Conservation (phyloP, 2,888 invertebrate genomes). For the Diloba caeruleocephala region DNA sequence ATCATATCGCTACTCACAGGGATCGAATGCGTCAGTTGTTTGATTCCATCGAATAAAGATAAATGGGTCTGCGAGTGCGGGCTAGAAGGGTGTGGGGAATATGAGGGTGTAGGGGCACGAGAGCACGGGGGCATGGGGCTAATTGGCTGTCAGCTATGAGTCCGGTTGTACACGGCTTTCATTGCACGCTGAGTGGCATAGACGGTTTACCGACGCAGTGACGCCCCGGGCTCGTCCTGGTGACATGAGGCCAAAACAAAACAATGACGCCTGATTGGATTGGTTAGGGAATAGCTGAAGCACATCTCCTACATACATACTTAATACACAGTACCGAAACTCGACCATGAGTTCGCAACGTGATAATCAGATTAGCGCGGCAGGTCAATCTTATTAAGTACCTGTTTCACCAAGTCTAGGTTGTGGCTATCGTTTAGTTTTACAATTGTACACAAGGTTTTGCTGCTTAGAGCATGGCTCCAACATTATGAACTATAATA, state of each 20-base stretch:
- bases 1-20: slow-evolving; percentile 62
- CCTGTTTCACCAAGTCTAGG: slow-evolving; percentile 6
- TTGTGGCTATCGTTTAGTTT: slow-evolving; percentile 6
- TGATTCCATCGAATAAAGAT: slow-evolving; percentile 85
- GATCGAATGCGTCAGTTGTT: slow-evolving; percentile 74
- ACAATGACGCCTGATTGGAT: slow-evolving; percentile 69
- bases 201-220: slow-evolving; percentile 65
- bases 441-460: neutral
- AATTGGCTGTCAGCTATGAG: slow-evolving; percentile 87
- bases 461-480: neutral
- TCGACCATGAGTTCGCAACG: slow-evolving; percentile 14
- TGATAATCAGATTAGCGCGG: slow-evolving; percentile 36
- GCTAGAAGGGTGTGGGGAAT: slow-evolving; percentile 63
- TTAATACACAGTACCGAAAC: slow-evolving; percentile 8
- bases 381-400: slow-evolving; percentile 26
- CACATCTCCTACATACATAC: slow-evolving; percentile 23
- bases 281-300: slow-evolving; percentile 51
- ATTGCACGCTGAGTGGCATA: slow-evolving; percentile 64
- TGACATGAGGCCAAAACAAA: slow-evolving; percentile 71
- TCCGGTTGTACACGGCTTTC: slow-evolving; percentile 68
- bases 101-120: slow-evolving; percentile 59
- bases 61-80: slow-evolving; percentile 77
- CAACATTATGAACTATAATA: neutral
- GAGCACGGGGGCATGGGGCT: slow-evolving; percentile 71
- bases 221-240: slow-evolving; percentile 56